Evolutionary conservation across 2,797 vertebrate genomes (phyloP).

Genomic region (Sebastes trivittatus): DNA sequence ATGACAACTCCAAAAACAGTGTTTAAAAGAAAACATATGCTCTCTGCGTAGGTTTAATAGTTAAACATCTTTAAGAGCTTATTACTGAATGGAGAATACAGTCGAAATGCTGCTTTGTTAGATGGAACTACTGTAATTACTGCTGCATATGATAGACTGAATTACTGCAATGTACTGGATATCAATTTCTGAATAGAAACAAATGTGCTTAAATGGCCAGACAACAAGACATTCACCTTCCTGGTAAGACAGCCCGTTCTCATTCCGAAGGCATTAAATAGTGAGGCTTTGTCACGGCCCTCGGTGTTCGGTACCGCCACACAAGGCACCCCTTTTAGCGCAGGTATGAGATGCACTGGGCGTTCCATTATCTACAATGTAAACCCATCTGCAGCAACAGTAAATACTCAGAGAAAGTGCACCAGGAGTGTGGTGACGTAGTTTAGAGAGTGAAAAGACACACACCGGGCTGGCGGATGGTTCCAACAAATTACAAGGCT

Average conservation of each 20-base stretch:
- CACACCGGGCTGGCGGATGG: too few relatives aligned
- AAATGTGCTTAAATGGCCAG: background rate
- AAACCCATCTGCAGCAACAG: too few relatives aligned
- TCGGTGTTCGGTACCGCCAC: too few relatives aligned
- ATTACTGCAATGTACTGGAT: background rate
- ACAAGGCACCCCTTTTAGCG: too few relatives aligned
- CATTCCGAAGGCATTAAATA: too few relatives aligned
- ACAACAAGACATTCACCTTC: background rate
- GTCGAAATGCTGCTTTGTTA: background rate
- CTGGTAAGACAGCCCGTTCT: background rate
- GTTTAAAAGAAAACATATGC: background rate
- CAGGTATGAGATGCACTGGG: too few relatives aligned
- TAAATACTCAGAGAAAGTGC: too few relatives aligned
- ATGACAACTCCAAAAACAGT: background rate
- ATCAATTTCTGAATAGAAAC: background rate
- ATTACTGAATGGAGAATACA: background rate
- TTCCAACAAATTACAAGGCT: too few relatives aligned
- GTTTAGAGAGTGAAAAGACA: too few relatives aligned
- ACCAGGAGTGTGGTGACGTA: too few relatives aligned
- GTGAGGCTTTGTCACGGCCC: too few relatives aligned
- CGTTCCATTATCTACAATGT: too few relatives aligned
- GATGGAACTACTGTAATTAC: background rate
- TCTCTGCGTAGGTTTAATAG: background rate
- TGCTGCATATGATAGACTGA: background rate
- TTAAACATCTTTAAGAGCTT: background rate